Evolutionary conservation across 2,113 vertebrate species (phyloP).

Genomic region (Nipponia nippon): DNA sequence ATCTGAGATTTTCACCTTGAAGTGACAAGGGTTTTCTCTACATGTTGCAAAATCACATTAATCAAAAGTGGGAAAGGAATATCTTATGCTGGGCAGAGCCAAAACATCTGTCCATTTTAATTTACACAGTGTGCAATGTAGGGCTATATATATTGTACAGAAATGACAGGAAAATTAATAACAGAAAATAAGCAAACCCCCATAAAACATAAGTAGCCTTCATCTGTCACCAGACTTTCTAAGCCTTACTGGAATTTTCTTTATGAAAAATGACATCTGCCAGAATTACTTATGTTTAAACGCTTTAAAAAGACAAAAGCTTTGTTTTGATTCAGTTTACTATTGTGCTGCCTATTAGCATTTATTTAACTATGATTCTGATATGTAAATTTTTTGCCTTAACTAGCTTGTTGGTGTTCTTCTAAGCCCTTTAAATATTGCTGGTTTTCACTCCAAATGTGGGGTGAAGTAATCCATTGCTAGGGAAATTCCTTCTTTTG

Average conservation of each 20-base stretch:
- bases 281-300: background rate
- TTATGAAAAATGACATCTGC: slow-evolving; percentile 29
- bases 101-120: background rate
- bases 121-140: background rate
- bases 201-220: background rate
- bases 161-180: slow-evolving; percentile 4
- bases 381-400: background rate
- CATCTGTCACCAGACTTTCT: background rate
- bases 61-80: background rate
- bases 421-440: background rate
- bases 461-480: background rate
- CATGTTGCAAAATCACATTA: background rate
- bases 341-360: background rate
- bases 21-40: background rate
- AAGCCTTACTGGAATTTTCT: background rate
- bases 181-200: background rate
- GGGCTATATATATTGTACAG: background rate
- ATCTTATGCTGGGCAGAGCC: background rate
- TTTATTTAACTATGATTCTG: background rate
- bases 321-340: background rate
- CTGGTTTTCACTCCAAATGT: background rate
- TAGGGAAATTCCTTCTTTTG: background rate
- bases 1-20: background rate
- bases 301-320: background rate
- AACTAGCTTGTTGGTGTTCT: background rate